Conservation (phyloP, 2,113 vertebrate species). For the Malurus melanocephalus region DNA sequence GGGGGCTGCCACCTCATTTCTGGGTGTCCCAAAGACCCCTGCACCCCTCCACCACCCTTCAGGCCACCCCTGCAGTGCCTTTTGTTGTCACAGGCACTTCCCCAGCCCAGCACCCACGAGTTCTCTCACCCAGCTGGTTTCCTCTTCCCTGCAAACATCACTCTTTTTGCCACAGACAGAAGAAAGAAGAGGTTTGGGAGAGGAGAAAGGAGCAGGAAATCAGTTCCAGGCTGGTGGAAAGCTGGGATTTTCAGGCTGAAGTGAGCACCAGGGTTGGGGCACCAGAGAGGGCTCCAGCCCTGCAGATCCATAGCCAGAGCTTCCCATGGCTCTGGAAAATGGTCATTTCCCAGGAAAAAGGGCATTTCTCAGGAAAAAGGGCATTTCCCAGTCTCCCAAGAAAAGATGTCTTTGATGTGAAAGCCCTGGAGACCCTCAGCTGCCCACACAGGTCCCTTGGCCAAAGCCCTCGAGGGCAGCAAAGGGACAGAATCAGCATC, state of each 20-base stretch:
- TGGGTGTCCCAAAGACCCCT: too few relatives aligned
- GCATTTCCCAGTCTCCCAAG: not conserved
- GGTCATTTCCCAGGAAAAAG: too few relatives aligned
- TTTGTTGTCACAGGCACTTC: not conserved
- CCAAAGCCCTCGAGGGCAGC: not conserved
- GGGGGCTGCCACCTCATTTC: too few relatives aligned
- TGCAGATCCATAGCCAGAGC: not conserved
- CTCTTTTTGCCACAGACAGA: not conserved
- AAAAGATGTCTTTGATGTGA: not conserved
- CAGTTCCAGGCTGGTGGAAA: not conserved
- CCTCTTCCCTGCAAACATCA: not conserved
- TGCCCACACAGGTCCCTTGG: not conserved
- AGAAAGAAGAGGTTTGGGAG: not conserved
- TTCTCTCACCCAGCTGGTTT: not conserved
- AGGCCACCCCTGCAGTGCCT: not conserved
- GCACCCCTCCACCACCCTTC: too few relatives aligned
- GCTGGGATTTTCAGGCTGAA: not conserved
- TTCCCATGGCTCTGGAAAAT: not conserved
- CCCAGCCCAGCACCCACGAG: not conserved
- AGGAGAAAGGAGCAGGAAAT: not conserved
- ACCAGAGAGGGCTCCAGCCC: not conserved
- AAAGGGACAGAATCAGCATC: not conserved
- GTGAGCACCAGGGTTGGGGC: not conserved
- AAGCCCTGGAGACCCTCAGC: not conserved
- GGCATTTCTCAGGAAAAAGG: too few relatives aligned